A percentile compares a stretch with the other conserved stretches of the same genome.
These are phyloP conservation scores for Labroides dimidiatus DNA, from an alignment of 2,797 vertebrate species.

Conservation along the genomic window DNA sequence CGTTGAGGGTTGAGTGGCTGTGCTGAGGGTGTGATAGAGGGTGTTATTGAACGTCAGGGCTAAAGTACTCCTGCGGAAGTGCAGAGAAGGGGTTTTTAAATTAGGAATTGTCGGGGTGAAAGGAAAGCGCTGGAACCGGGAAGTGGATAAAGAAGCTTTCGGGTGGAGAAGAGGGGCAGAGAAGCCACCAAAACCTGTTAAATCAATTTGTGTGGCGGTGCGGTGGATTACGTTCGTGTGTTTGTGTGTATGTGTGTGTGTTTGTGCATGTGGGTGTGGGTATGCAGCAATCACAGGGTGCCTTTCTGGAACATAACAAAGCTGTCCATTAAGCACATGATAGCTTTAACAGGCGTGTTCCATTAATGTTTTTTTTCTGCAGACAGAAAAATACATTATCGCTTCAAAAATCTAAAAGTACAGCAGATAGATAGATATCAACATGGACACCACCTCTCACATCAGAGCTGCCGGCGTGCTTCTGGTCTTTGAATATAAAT, in stretches of 20 bases:
- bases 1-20: conserved; percentile 67
- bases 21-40: conserved; percentile 63
- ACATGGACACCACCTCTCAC: conserved; percentile 16
- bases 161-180: conserved; percentile 33
- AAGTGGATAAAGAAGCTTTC: conserved; percentile 63
- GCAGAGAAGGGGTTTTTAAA: conserved; percentile 64
- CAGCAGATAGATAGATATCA: neutral
- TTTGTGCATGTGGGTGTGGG: conserved; percentile 27
- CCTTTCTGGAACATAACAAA: conserved; percentile 54
- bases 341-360: conserved; percentile 57
- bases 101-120: conserved; percentile 75
- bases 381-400: conserved; percentile 56
- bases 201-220: conserved; percentile 54
- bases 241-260: conserved; percentile 14
- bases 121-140: conserved; percentile 65
- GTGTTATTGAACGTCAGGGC: conserved; percentile 66
- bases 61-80: conserved; percentile 68
- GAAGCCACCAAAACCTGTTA: conserved; percentile 58
- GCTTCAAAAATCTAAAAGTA: conserved; percentile 53
- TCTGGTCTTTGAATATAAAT: conserved; percentile 38
- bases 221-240: conserved; percentile 17
- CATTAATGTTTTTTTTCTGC: conserved; percentile 58
- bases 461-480: neutral
- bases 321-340: conserved; percentile 60
- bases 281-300: conserved; percentile 52